These are phyloP conservation scores for Lepidurus couesii DNA, from an alignment of 1,140 invertebrate genomes.

Conservation along the genomic window DNA sequence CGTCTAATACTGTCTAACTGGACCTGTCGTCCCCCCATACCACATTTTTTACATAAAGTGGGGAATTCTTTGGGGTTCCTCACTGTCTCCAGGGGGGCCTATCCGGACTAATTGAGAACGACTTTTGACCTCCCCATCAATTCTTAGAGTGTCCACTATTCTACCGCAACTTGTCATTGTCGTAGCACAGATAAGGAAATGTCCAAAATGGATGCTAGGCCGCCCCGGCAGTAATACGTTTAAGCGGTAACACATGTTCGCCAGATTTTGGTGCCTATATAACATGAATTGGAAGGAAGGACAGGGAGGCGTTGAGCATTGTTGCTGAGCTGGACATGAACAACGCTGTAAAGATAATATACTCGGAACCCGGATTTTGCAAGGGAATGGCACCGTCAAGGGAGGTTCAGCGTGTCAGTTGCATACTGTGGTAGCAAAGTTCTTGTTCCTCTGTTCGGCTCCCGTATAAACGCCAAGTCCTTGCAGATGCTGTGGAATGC, in stretches of 20 bases:
- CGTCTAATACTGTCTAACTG: constrained; percentile 15
- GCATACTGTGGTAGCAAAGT: not conserved
- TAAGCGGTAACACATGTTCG: constrained; percentile 5
- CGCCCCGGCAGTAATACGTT: not conserved
- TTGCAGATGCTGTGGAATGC: not conserved
- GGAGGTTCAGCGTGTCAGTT: not conserved
- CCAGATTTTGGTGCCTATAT: constrained; percentile 2
- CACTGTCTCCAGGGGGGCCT: not conserved
- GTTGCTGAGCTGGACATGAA: not conserved
- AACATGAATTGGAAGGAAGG: not conserved
- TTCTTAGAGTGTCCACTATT: constrained; percentile 1
- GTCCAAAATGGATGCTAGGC: not conserved
- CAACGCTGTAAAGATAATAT: not conserved
- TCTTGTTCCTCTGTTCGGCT: not conserved
- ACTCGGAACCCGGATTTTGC: not conserved
- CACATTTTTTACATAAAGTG: constrained; percentile 11
- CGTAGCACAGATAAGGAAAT: not conserved
- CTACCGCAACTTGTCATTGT: constrained; percentile 21
- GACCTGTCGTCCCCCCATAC: not conserved
- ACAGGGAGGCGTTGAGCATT: not conserved
- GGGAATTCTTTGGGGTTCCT: constrained; percentile 7
- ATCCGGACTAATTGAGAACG: constrained; percentile 15
- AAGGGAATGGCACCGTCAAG: not conserved
- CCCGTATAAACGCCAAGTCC: not conserved
- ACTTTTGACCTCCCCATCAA: constrained; percentile 14